phyloP scores from a whole-genome alignment of 2,113 vertebrate genomes.

The Micromys minutus region DNA sequence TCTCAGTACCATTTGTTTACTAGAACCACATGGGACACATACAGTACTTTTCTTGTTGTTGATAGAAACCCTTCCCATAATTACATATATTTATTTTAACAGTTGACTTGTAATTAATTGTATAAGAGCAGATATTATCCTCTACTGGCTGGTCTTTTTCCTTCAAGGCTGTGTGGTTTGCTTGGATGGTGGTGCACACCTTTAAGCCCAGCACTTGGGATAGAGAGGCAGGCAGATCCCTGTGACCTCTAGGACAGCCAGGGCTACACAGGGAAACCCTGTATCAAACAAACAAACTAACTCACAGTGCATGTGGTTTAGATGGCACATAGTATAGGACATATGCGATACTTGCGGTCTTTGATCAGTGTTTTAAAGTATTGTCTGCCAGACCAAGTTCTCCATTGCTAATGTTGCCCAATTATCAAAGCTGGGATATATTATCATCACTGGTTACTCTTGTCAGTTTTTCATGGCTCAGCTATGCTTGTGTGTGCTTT shows the following conservation, averaged over 20 bases:
- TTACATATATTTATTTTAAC: constrained; percentile 45
- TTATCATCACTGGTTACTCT: constrained; percentile 72
- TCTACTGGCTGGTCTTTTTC: background rate
- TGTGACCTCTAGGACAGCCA: background rate
- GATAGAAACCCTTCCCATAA: background rate
- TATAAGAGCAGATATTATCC: background rate
- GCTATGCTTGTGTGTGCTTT: constrained; percentile 68
- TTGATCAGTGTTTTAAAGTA: constrained; percentile 66
- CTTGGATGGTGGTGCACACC: background rate
- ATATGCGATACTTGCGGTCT: background rate
- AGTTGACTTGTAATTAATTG: constrained; percentile 62
- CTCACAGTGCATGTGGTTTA: background rate
- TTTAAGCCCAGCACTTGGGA: background rate
- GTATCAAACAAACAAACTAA: background rate
- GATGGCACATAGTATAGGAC: background rate
- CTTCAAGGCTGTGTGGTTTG: background rate
- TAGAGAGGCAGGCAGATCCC: background rate
- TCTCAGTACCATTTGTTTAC: constrained; percentile 18
- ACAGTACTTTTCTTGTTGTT: constrained; percentile 44
- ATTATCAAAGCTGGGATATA: constrained; percentile 80
- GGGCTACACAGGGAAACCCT: background rate
- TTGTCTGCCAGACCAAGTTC: constrained; percentile 62
- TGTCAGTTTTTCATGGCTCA: constrained; percentile 78
- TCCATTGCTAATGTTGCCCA: constrained; percentile 77
- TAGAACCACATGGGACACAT: background rate